Conservation (phyloP, 2,888 invertebrate genomes). For the Geophilus truncorum region DNA sequence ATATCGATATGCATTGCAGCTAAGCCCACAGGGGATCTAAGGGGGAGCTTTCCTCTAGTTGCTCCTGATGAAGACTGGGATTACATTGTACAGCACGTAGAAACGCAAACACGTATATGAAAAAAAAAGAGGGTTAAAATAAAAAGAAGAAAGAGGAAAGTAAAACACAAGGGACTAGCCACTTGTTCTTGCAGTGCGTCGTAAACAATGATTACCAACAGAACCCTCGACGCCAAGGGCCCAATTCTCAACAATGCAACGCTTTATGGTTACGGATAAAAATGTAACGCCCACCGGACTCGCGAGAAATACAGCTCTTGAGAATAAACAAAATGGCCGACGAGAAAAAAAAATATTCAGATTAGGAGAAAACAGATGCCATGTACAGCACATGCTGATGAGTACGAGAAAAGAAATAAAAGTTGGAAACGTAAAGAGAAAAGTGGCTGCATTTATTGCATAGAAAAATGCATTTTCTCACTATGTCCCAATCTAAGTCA, state of each 20-base stretch:
- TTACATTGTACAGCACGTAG: slow-evolving; percentile 8
- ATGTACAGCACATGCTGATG: slow-evolving; percentile 6
- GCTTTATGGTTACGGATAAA: slow-evolving; percentile 17
- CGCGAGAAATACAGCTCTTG: neutral
- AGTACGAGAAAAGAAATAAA: neutral
- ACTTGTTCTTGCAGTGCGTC: neutral
- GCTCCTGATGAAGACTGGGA: slow-evolving; percentile 1
- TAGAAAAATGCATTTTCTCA: slow-evolving; percentile 9
- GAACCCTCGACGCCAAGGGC: neutral
- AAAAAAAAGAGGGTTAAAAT: neutral
- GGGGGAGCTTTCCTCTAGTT: slow-evolving; percentile 8
- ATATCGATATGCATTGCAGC: slow-evolving; percentile 24
- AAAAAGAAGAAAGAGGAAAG: neutral
- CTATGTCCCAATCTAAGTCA: neutral
- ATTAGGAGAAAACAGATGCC: slow-evolving; percentile 10
- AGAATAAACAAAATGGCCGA: neutral
- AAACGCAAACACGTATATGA: neutral
- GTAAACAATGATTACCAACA: slow-evolving; percentile 22
- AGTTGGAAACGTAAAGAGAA: neutral
- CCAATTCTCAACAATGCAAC: slow-evolving; percentile 21
- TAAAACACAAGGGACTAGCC: slow-evolving; percentile 1
- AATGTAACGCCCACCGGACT: neutral
- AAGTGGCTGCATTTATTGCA: neutral
- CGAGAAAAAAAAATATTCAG: neutral
- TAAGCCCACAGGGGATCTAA: slow-evolving; percentile 16